Evolutionary conservation across 2,113 vertebrate species (phyloP), one percentile per base, ranked within the genome.

Genomic region (Puffinus mauretanicus): DNA sequence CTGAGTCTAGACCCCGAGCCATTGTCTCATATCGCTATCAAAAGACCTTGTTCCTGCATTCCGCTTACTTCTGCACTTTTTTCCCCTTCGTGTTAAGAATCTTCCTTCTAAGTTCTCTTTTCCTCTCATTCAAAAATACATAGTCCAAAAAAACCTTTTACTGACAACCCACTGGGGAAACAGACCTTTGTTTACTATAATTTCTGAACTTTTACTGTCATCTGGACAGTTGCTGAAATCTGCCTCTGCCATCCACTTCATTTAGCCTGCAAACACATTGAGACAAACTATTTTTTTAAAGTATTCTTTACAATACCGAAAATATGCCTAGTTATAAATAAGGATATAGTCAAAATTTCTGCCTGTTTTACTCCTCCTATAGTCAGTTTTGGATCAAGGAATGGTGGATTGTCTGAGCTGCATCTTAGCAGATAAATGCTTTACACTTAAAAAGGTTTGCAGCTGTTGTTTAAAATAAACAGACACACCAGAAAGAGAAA

Each of bases 21-120:
- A 0, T 82, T 62, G 26, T 52, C 29, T 67, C 2, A 0, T 16
- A 1, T 7, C 3, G 0, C 47, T n/a, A 4, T 60, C 70, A n/a
- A 3, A 73, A 17, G 16, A 14, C 38, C 40, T 64, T 27, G 19
- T 6, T 32, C 27, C 42, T 29, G 9, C 17, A 2, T 36, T 58
- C 62, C 19, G 27, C 52, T 72, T 22, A 5, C 30, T 38, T 34
- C 9, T 49, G n/a, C 0, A 3, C 13, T 51, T 78, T 55, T 22
- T 29, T 7, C 4, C 9, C 8, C 5, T 66, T 18, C 18, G 3
- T 47, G 7, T 67, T 81, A 60, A 58, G 10, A 55, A 66, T 72
- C 47, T 24, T 81, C n/a, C 49, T 84, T 80, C 52, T 38, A 44
- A 14, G 30, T 44, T 77, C 58, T 58, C 10, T 51, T 72, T 55